Conservation (phyloP, 2,888 invertebrate species). For the Brachyptera putata region DNA sequence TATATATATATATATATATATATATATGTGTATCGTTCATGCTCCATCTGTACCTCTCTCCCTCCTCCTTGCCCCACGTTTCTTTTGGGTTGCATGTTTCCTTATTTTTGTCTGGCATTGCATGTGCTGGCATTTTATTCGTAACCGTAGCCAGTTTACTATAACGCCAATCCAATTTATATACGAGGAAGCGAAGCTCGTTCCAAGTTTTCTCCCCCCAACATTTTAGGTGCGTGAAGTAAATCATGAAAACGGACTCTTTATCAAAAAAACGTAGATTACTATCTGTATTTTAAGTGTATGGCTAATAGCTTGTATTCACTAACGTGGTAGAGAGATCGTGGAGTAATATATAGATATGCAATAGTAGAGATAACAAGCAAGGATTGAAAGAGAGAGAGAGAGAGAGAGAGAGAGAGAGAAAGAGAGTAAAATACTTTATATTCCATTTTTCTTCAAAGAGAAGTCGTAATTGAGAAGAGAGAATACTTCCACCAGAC, state of each 20-base stretch:
- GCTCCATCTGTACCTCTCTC: background rate
- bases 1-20: too few species aligned
- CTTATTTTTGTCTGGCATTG: background rate
- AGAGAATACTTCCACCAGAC: too few species aligned
- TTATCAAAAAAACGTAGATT: background rate
- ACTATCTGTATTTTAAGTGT: background rate
- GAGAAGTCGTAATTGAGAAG: too few species aligned
- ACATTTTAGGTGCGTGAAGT: background rate
- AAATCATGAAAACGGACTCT: background rate
- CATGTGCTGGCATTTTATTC: background rate
- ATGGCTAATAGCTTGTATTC: background rate
- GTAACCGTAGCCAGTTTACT: background rate
- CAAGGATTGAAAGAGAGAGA: too few species aligned
- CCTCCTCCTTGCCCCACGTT: background rate
- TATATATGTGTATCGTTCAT: too few species aligned
- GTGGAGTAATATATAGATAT: too few species aligned
- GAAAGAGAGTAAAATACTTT: too few species aligned
- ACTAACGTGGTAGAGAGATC: too few species aligned
- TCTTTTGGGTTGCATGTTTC: background rate
- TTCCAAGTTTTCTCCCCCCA: too few species aligned
- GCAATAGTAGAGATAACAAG: too few species aligned
- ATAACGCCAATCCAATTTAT: slow-evolving; percentile 11
- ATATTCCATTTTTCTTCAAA: too few species aligned
- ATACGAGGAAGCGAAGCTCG: background rate
- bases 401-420: too few species aligned